Evolutionary conservation across 2,113 vertebrate genomes (phyloP), one percentile per base, ranked within the genome.

Genomic region (Gadus chalcogrammus): DNA sequence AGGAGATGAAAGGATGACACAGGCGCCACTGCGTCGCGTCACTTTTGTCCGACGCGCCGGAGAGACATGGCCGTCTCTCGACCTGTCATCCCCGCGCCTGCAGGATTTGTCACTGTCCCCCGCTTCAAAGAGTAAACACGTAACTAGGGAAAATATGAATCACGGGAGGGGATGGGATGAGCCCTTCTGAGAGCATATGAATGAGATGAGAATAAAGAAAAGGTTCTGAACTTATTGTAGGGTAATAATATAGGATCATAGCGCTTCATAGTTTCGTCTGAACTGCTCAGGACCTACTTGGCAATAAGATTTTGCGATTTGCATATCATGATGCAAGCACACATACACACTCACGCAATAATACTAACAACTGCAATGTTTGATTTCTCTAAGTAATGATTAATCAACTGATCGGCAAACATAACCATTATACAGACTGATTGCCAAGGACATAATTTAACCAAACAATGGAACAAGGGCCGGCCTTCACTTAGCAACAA

Each of bases 401-500:
- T 48, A 56, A 68, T 75, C 67, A 69, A 66, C 66, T 55, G 48
- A 78, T 69, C 8, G 76, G 15, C 64, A 38, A 71, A 72, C 48
- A 67, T n/a, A 69, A 31, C 60, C 69, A 48, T 22, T 71, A 71
- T 71, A 56, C 62, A 78, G 42, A 68, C 68, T 58, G 73, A 81
- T 64, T 79, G 56, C 69, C 82, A 64, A 66, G 79, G 75, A 84
- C 75, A 72, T 71, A 74, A 81, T 82, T 85, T 77, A 71, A 75
- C 83, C 78, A 86, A 83, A 84, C 84, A 83, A 75, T n/a, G 22
- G 58, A 64, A 86, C 85, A 83, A 86, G 85, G 80, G 79, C 83
- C 61, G 72, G 66, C 83, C 84, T 71, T 88, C 89, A 90, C 89
- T 90, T 90, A 90, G 87, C 89, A 90, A 88, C 85, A 90, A 90